A percentile compares a stretch with the other conserved stretches of the same genome.
phyloP scores from a whole-genome alignment of 2,888 invertebrate genomes.

The Teleiodes luculella region DNA sequence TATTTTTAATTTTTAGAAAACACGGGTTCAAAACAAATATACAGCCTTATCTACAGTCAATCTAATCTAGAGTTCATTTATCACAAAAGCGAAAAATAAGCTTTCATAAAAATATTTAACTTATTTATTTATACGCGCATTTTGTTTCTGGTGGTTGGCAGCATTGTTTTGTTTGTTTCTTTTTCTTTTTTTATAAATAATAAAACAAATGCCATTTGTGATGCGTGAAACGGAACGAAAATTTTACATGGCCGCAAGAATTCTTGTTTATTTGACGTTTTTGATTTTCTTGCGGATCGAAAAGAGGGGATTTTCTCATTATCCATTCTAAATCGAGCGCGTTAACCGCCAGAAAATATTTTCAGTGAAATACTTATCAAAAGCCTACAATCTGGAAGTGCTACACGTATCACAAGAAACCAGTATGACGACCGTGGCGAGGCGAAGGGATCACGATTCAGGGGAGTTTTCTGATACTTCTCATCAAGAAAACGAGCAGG shows the following conservation, averaged over 20 bases:
- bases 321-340: conserved; percentile 41
- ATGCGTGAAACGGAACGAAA: conserved; percentile 41
- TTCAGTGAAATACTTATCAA: conserved; percentile 34
- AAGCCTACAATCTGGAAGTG: conserved; percentile 69
- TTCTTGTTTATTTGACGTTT: conserved; percentile 72
- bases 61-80: too few species aligned
- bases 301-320: conserved; percentile 53
- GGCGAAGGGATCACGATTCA: conserved; percentile 64
- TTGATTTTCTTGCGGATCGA: conserved; percentile 52
- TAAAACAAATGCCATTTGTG: background rate
- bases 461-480: conserved; percentile 74
- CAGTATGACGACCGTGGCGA: conserved; percentile 71
- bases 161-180: too few species aligned
- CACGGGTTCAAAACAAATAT: too few species aligned
- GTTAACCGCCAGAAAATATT: conserved; percentile 39
- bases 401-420: conserved; percentile 64
- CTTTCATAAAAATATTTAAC: too few species aligned
- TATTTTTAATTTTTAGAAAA: too few species aligned
- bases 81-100: too few species aligned
- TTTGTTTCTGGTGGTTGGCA: too few species aligned
- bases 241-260: conserved; percentile 60
- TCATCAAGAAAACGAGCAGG: conserved; percentile 63
- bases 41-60: too few species aligned
- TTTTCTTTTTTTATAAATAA: too few species aligned
- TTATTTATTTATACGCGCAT: background rate